Evolutionary conservation across 2,888 invertebrate genomes (phyloP).

Genomic region (Chrysodeixis includens): DNA sequence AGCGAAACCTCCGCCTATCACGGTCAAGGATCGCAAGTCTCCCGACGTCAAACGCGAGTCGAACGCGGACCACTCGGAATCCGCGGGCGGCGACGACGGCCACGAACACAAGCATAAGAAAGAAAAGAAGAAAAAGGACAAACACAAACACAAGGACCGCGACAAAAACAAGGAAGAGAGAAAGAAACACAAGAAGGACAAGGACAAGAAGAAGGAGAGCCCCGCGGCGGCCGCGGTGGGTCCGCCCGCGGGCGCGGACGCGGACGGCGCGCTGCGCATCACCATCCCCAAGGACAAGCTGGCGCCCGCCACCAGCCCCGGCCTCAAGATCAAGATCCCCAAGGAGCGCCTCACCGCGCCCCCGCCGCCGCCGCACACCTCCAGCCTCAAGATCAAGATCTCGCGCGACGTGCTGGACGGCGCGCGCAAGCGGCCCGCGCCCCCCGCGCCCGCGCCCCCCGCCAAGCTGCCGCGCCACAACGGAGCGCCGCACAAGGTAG

Average conservation of each 20-base stretch:
- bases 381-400: slow-evolving; percentile 93
- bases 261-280: slow-evolving; percentile 78
- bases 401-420: slow-evolving; percentile 92
- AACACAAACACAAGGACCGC: slow-evolving; percentile 94
- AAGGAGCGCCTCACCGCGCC: slow-evolving; percentile 92
- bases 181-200: slow-evolving; percentile 93
- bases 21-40: slow-evolving; percentile 78
- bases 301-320: slow-evolving; percentile 76
- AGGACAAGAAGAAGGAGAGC: slow-evolving; percentile 80
- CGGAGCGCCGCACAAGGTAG: slow-evolving; percentile 84
- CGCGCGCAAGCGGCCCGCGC: slow-evolving; percentile 74
- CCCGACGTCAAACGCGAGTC: slow-evolving; percentile 76
- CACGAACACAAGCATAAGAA: slow-evolving; percentile 82
- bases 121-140: slow-evolving; percentile 94
- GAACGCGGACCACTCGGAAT: slow-evolving; percentile 64
- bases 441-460: slow-evolving; percentile 68
- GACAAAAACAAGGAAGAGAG: slow-evolving; percentile 92
- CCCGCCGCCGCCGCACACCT: slow-evolving; percentile 79
- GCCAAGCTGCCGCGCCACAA: slow-evolving; percentile 80
- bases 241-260: slow-evolving; percentile 48
- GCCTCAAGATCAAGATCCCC: slow-evolving; percentile 94
- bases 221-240: slow-evolving; percentile 60
- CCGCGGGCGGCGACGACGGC: slow-evolving; percentile 48
- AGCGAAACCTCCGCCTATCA: slow-evolving; percentile 84
- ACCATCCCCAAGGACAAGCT: slow-evolving; percentile 84